Conservation (phyloP, 2,888 invertebrate genomes). For the Disparrhopalites patrizii region DNA sequence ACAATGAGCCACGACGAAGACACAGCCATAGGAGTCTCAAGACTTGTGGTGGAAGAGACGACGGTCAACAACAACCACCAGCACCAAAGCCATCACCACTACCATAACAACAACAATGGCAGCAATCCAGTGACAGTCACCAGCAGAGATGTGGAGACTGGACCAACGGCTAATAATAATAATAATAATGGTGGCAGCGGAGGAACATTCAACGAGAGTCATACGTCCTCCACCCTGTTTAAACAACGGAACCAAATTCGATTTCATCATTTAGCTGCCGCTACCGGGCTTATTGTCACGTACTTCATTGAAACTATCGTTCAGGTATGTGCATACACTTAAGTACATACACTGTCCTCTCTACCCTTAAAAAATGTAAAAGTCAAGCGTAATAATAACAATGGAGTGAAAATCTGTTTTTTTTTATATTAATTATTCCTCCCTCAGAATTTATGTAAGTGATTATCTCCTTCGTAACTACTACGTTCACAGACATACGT, state of each 20-base stretch:
- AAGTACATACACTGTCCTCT: too few relatives aligned
- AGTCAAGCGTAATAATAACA: too few relatives aligned
- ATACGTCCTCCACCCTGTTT: conserved; percentile 17
- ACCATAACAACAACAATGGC: conserved; percentile 1
- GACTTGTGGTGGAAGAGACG: not conserved
- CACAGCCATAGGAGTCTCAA: conserved; percentile 16
- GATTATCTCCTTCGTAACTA: not conserved
- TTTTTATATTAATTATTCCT: too few relatives aligned
- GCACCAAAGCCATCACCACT: too few relatives aligned
- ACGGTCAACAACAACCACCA: not conserved
- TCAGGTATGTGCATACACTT: too few relatives aligned
- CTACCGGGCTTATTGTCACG: conserved; percentile 45
- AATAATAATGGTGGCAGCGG: conserved; percentile 1
- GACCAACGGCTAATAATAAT: not conserved
- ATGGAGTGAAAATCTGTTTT: not conserved
- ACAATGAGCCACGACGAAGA: conserved; percentile 25
- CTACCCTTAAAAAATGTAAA: too few relatives aligned
- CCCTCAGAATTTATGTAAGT: too few relatives aligned
- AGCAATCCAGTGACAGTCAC: not conserved
- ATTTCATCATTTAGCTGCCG: conserved; percentile 36
- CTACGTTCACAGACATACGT: not conserved
- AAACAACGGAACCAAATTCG: conserved; percentile 20
- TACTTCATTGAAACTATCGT: conserved; percentile 48
- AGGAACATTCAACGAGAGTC: not conserved
- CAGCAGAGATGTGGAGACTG: conserved; percentile 14